These are phyloP conservation scores for Valencia hispanica DNA, from an alignment of 2,797 vertebrate genomes.

Conservation along the genomic window DNA sequence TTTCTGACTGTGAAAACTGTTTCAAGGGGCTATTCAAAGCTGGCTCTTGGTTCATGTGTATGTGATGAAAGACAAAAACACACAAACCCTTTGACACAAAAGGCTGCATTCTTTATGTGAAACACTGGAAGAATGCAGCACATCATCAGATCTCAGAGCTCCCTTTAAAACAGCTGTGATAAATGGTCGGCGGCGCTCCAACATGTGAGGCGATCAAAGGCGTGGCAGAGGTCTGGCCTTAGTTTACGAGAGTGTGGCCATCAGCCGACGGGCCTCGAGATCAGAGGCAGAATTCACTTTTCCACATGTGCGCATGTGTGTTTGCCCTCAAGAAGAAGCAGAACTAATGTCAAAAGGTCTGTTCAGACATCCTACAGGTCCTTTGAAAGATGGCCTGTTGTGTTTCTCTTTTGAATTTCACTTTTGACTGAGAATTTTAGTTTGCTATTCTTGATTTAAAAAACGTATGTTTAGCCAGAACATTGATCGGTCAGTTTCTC, in stretches of 20 bases:
- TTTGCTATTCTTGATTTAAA: not conserved
- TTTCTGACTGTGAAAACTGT: not conserved
- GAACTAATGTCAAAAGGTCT: constrained; percentile 56
- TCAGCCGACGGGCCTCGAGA: constrained; percentile 35
- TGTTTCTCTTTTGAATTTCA: constrained; percentile 13
- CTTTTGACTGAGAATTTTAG: constrained; percentile 11
- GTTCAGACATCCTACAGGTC: constrained; percentile 21
- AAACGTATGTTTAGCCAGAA: not conserved
- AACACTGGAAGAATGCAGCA: constrained; percentile 44
- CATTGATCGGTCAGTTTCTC: not conserved
- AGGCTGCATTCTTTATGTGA: constrained; percentile 1
- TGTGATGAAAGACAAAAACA: constrained; percentile 1
- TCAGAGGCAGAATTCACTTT: constrained; percentile 52
- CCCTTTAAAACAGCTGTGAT: constrained; percentile 58
- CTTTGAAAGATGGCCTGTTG: constrained; percentile 3
- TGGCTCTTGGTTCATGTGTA: constrained; percentile 4
- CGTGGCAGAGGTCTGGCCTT: constrained; percentile 51
- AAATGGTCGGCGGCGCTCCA: constrained; percentile 46
- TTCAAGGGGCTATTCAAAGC: not conserved
- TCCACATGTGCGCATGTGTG: constrained; percentile 39
- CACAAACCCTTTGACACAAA: constrained; percentile 7
- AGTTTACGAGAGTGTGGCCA: constrained; percentile 59
- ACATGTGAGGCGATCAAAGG: constrained; percentile 71
- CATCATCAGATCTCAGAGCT: constrained; percentile 29
- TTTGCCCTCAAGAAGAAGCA: constrained; percentile 42